These are phyloP conservation scores for Drosophila melanocephala DNA, from an alignment of 2,888 invertebrate species.

Conservation along the genomic window DNA sequence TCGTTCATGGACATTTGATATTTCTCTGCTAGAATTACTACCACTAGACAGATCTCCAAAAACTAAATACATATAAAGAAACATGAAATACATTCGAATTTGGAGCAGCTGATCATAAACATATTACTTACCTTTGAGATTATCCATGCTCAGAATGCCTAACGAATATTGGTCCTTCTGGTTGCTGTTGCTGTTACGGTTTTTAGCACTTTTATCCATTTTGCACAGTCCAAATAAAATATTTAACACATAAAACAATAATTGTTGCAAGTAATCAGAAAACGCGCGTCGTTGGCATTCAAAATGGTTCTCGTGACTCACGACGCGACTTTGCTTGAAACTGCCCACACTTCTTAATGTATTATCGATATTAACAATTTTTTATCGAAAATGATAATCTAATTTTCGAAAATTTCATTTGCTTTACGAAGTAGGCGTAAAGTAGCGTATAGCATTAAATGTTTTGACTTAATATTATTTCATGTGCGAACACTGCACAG, in stretches of 20 bases:
- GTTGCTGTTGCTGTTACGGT: conserved; percentile 19
- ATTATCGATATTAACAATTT: neutral
- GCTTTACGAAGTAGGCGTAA: neutral
- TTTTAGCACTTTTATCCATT: conserved; percentile 58
- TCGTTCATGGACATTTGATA: conserved; percentile 62
- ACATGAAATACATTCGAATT: neutral
- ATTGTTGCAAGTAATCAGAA: conserved; percentile 16
- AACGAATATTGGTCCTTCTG: conserved; percentile 68
- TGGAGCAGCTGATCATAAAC: neutral
- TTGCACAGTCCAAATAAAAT: conserved; percentile 2
- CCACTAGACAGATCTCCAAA: conserved; percentile 78
- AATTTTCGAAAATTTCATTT: neutral
- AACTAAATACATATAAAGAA: conserved; percentile 53
- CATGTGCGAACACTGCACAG: neutral
- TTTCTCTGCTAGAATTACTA: conserved; percentile 32
- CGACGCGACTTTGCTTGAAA: neutral
- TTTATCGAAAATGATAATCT: neutral
- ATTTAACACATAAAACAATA: conserved; percentile 26
- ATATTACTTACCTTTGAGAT: conserved; percentile 63
- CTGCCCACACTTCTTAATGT: conserved; percentile 39
- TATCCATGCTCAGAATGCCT: conserved; percentile 78
- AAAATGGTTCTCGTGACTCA: conserved; percentile 51
- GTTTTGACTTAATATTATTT: neutral
- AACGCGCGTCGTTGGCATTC: conserved; percentile 49
- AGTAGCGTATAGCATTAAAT: too few species aligned